Conservation (phyloP, 2,113 vertebrate genomes). For the Microtus ochrogaster region DNA sequence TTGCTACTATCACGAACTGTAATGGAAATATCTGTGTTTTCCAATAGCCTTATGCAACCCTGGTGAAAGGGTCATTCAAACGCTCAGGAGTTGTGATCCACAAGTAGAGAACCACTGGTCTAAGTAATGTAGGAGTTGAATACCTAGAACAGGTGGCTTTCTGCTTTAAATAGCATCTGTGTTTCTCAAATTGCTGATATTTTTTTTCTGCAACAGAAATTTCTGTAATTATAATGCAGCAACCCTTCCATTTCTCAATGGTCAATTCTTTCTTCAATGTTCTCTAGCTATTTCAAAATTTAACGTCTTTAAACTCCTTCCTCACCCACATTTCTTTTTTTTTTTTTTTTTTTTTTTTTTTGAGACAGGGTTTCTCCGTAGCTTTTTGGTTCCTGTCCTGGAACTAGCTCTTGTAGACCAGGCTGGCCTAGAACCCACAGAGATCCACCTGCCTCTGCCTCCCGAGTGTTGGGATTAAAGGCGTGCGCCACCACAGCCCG, state of each 20-base stretch:
- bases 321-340: not conserved
- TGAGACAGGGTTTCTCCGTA: too few relatives aligned
- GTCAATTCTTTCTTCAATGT: constrained; percentile 33
- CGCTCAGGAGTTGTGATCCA: not conserved
- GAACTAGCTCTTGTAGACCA: too few relatives aligned
- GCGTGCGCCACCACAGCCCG: too few relatives aligned
- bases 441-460: too few relatives aligned
- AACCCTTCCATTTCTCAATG: constrained; percentile 30
- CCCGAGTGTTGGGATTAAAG: too few relatives aligned
- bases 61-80: not conserved
- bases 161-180: constrained; percentile 18
- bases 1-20: not conserved
- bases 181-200: constrained; percentile 54
- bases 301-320: constrained; percentile 38
- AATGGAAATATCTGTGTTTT: not conserved
- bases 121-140: constrained; percentile 1
- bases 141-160: not conserved
- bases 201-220: constrained; percentile 11
- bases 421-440: too few relatives aligned
- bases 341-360: too few relatives aligned
- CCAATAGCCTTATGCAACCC: not conserved
- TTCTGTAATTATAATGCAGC: constrained; percentile 35
- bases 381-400: too few relatives aligned
- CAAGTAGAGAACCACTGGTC: not conserved
- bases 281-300: constrained; percentile 41